phyloP scores from a whole-genome alignment of 2,113 vertebrate genomes.

The Engraulis encrasicolus region DNA sequence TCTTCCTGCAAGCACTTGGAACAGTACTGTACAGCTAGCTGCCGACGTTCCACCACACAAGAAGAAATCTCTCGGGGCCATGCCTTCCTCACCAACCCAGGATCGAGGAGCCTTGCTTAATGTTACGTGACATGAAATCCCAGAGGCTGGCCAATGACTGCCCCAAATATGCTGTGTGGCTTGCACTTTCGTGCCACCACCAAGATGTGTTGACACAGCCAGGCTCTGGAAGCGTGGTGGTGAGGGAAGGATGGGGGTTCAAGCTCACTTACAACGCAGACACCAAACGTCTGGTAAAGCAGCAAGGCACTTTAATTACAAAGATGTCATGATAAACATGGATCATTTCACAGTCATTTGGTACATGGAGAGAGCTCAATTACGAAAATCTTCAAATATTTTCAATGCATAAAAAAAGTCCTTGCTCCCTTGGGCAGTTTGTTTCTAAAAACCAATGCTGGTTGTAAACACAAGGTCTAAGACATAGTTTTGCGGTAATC shows the following conservation, averaged over 20 bases:
- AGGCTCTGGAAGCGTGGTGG: too few relatives aligned
- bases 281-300: background rate
- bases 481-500: background rate
- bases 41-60: background rate
- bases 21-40: background rate
- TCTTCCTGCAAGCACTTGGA: too few relatives aligned
- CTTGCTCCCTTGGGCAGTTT: background rate
- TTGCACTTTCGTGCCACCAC: background rate
- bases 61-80: conserved; percentile 4
- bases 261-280: background rate
- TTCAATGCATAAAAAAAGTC: background rate
- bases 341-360: background rate
- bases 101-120: conserved; percentile 30
- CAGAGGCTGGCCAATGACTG: conserved; percentile 9
- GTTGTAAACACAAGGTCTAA: background rate
- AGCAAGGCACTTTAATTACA: background rate
- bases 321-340: background rate
- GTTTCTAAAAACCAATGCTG: too few relatives aligned
- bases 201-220: background rate
- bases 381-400: background rate
- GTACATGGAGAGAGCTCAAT: background rate
- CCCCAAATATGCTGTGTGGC: conserved; percentile 7
- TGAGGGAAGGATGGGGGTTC: background rate
- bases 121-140: conserved; percentile 23
- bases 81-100: conserved; percentile 25